Conservation (phyloP, 2,888 invertebrate species). For the Tinea pellionella region DNA sequence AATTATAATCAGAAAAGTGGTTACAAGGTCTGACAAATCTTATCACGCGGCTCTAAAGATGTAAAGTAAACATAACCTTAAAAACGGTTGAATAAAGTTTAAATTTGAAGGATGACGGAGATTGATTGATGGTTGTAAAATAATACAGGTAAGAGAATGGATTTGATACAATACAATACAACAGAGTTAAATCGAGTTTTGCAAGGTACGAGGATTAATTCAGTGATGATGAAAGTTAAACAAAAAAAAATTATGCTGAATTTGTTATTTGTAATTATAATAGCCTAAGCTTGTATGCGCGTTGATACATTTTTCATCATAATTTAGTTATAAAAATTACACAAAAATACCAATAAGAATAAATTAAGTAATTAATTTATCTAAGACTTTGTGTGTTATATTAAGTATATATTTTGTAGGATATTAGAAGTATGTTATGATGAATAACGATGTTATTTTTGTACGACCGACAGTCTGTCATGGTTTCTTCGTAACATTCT, state of each 20-base stretch:
- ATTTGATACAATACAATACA: not conserved
- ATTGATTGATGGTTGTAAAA: not conserved
- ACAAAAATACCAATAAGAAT: too few relatives aligned
- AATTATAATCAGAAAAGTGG: not conserved
- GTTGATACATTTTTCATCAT: too few relatives aligned
- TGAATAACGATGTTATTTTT: not conserved
- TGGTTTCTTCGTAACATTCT: not conserved
- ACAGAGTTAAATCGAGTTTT: not conserved
- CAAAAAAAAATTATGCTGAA: too few relatives aligned
- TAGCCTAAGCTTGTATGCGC: too few relatives aligned
- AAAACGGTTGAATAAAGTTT: not conserved
- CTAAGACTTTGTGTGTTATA: not conserved
- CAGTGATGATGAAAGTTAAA: too few relatives aligned
- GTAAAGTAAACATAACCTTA: not conserved
- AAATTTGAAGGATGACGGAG: not conserved
- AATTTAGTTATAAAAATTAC: too few relatives aligned
- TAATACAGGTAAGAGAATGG: not conserved
- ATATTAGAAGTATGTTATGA: not conserved
- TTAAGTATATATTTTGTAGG: not conserved
- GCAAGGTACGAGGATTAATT: not conserved
- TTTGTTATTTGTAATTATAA: too few relatives aligned
- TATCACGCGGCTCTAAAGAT: not conserved
- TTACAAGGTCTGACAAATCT: conserved; percentile 8
- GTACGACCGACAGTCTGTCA: not conserved
- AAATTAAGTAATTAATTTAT: too few relatives aligned